Percentiles rank a stretch among this genome's conserved stretches.
Evolutionary conservation across 2,113 vertebrate species (phyloP).

Genomic region (Ahaetulla prasina): DNA sequence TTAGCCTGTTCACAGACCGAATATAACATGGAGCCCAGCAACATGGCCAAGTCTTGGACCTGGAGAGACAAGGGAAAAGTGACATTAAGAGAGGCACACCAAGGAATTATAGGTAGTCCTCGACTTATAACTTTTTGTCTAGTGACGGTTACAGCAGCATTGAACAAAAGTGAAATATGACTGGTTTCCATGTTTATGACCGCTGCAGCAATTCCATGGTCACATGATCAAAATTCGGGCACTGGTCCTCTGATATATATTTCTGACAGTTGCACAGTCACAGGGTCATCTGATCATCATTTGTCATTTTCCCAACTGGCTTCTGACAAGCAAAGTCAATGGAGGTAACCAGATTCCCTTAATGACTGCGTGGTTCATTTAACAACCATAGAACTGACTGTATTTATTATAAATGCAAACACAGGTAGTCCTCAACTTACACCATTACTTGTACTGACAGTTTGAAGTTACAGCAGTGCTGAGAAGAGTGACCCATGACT

Average conservation of each 20-base stretch:
- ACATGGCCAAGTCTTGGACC: slow-evolving; percentile 60
- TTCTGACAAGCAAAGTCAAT: neutral
- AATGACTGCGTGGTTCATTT: neutral
- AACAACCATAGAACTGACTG: no score
- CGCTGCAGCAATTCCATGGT: neutral
- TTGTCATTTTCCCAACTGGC: neutral
- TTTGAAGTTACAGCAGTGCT: no score
- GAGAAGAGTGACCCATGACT: no score
- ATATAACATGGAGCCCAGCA: slow-evolving; percentile 72
- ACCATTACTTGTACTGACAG: no score
- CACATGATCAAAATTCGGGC: no score
- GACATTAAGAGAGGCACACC: neutral
- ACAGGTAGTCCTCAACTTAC: no score
- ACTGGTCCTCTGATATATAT: no score
- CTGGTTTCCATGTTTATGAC: neutral
- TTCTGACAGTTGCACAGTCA: neutral
- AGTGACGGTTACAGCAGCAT: neutral
- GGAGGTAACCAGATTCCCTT: neutral
- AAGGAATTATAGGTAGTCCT: no score
- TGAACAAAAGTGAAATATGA: neutral
- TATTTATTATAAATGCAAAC: no score
- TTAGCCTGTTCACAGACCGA: slow-evolving; percentile 67
- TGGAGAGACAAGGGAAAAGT: slow-evolving; percentile 13
- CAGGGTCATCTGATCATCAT: neutral
- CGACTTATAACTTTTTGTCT: no score